Evolutionary conservation across 2,797 vertebrate genomes (phyloP), one percentile per base, ranked within the genome.

Genomic region (Malacoctenus gilli): DNA sequence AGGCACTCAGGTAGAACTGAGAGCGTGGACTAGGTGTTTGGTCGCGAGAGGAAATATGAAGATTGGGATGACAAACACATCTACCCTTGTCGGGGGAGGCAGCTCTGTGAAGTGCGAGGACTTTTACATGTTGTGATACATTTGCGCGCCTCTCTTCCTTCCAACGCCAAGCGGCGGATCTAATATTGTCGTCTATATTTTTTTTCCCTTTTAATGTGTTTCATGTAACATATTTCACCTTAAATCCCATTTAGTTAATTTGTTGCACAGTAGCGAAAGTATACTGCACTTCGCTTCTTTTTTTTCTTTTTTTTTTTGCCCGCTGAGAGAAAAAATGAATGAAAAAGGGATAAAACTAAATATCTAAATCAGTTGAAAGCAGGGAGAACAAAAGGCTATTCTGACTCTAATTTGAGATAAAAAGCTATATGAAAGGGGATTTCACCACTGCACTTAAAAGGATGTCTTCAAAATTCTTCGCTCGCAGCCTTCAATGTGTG

Each of bases 1-100:
- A 79, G 49, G 59, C 84, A 83, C 82, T 84, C 87, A 86, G 86
- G 85, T 89, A 87, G 87, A 88, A 86, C 78, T 69, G 75, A 79
- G 66, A 66, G 68, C 35, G 42, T 51, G 69, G 74, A 78, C 63
- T 77, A 60, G 66, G 40, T 73, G 47, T 68, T 74, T 68, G 53
- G 53, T 68, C 61, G 35, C 2, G n/a, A 48, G 56, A 52, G 53
- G 50, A 69, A 79, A 83, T 77, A 79, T 79, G 72, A 79, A 80
- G 65, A 84, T 69, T 57, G 38, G 25, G 42, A 80, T 81, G 73
- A 78, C 78, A 68, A 82, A 82, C 81, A 68, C 70, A 74, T 87
- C 58, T 74, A 69, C 56, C 72, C 75, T 77, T 79, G 78, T 81
- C 78, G 61, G 54, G 35, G 42, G 63, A 59, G 20, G 35, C 44